Evolutionary conservation across 23 tunicate genomes (phyloP).

Genomic region (Ciona savignyi): DNA sequence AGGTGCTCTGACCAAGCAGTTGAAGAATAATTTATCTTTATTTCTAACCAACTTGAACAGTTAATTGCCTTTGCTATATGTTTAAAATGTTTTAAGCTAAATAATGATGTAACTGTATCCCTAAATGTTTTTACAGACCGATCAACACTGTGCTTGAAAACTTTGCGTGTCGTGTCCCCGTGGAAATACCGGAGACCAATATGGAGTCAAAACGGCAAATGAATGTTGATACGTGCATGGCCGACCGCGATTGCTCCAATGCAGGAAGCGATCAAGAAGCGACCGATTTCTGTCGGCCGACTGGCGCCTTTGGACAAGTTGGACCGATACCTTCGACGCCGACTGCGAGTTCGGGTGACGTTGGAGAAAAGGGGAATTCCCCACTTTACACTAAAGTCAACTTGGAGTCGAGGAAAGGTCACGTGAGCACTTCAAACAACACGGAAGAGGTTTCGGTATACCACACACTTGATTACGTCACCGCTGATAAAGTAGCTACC

Average conservation of each 20-base stretch:
- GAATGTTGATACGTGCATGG: neutral
- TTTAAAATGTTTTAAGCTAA: too few species aligned
- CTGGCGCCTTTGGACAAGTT: neutral
- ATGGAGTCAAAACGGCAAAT: neutral
- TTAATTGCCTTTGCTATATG: too few species aligned
- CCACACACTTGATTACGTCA: neutral
- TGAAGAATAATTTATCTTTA: too few species aligned
- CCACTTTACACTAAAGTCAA: neutral
- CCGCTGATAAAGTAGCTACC: neutral
- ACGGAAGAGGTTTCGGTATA: neutral
- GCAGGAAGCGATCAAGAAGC: neutral
- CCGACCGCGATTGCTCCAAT: neutral
- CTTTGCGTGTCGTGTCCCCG: neutral
- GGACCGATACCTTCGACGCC: neutral
- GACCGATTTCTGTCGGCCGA: neutral
- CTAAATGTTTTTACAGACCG: neutral
- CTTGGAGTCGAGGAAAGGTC: neutral
- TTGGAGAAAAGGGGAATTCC: neutral
- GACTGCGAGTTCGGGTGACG: neutral
- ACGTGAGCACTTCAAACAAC: neutral
- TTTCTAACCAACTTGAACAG: too few species aligned
- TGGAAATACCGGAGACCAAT: neutral
- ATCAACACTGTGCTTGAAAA: neutral
- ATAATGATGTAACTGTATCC: too few species aligned
- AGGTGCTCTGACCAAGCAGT: too few species aligned